Evolutionary conservation across 2,888 invertebrate species (phyloP), one percentile per base, ranked within the genome.

Genomic region (Polia nebulosa): DNA sequence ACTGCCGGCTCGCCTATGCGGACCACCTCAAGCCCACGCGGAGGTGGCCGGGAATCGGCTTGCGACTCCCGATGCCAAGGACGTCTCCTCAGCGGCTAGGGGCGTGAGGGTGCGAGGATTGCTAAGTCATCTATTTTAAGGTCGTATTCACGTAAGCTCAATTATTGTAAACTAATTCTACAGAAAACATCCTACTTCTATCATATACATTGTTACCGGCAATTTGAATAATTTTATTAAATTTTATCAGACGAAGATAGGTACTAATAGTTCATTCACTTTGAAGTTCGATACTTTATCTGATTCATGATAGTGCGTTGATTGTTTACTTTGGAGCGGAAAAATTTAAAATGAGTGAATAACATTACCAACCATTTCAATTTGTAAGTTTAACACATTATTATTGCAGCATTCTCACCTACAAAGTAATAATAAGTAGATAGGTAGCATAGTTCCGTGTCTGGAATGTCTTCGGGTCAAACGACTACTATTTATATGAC

Each of bases 311-410:
- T 17, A 27, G 22, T 15, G 20, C 29, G 20, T 15, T 44, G 8
- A 55, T 49, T 74, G 67, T 29, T 52, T 39, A 67, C 32, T 13
- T 27, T 22, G 15, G 15, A 39, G 44, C 32, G 68, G 51, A 57
- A 72, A 67, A 45, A 45, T 57, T 75, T 52, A 56, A 20, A 67
- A 75, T 36, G 56, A 52, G 32, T 17, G 25, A 20, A 17, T 32
- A 52, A 11, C 44, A 45, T 56, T 41, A 34, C 22, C 11, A 15
- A 20, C 8, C n/a, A 52, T 44, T 56, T 25, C 51, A 76, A 67
- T 76, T 72, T 52, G 68, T 45, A 15, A 39, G 51, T 76, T 76
- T 71, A 71, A 25, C 68, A 71, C 55, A 25, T 32, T 52, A 32
- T 32, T 32, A 15, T 73, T 49, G 13, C 1, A 25, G 20, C 17